These are phyloP conservation scores for Chrysolina haemoptera DNA, from an alignment of 2,888 invertebrate species.

Conservation along the genomic window DNA sequence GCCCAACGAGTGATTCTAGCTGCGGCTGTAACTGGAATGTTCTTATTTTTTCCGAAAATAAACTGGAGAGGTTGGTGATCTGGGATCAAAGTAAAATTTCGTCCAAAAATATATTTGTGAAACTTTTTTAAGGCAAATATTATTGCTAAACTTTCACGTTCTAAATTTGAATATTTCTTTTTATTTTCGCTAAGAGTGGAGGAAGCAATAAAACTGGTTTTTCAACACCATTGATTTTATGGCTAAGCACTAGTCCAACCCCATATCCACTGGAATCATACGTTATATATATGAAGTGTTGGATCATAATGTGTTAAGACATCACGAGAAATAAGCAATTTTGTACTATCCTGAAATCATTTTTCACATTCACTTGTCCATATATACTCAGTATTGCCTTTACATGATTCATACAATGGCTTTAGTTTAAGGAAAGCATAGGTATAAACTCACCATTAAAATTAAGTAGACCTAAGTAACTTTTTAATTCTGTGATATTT, in stretches of 20 bases:
- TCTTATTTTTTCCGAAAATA: constrained; percentile 49
- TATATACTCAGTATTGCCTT: no score
- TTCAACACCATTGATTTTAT: constrained; percentile 46
- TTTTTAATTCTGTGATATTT: no score
- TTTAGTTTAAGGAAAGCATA: no score
- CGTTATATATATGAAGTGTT: constrained; percentile 47
- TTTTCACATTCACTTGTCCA: constrained; percentile 20
- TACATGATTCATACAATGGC: no score
- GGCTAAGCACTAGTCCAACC: constrained; percentile 51
- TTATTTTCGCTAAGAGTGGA: constrained; percentile 58
- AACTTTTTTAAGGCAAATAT: constrained; percentile 36
- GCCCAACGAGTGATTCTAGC: constrained; percentile 46
- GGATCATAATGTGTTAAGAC: constrained; percentile 51
- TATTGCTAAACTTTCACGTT: constrained; percentile 56
- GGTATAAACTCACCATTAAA: no score
- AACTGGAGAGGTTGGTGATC: constrained; percentile 48
- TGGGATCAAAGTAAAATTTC: constrained; percentile 29
- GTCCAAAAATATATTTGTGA: constrained; percentile 29
- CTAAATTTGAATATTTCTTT: constrained; percentile 61
- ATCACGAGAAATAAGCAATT: constrained; percentile 42
- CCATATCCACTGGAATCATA: constrained; percentile 52
- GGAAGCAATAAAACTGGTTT: constrained; percentile 50
- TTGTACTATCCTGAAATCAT: constrained; percentile 49
- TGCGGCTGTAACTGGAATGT: constrained; percentile 43
- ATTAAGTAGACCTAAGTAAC: no score